Percentiles rank a stretch among this genome's conserved stretches.
These are phyloP conservation scores for Siniperca chuatsi DNA, from an alignment of 2,113 vertebrate species.

Conservation along the genomic window DNA sequence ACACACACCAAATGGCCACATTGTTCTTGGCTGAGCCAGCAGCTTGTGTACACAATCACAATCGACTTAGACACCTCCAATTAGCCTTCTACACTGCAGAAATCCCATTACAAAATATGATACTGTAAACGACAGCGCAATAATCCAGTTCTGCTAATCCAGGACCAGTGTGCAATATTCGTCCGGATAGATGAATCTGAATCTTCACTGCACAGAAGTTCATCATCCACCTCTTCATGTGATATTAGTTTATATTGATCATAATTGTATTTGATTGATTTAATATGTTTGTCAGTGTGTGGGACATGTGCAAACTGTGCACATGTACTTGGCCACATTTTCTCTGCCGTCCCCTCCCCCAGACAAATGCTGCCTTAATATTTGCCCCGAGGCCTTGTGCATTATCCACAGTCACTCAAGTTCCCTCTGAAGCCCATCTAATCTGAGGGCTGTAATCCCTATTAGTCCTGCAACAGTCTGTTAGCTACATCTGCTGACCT, in stretches of 20 bases:
- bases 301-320: neutral
- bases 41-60: conserved; percentile 55
- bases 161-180: conserved; percentile 15
- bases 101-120: conserved; percentile 79
- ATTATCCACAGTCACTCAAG: conserved; percentile 73
- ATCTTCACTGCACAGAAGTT: neutral
- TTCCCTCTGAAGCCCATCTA: conserved; percentile 78
- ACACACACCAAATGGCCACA: conserved; percentile 30
- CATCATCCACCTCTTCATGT: neutral
- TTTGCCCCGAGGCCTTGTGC: conserved; percentile 52
- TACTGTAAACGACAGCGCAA: conserved; percentile 65
- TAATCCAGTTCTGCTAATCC: conserved; percentile 76
- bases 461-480: conserved; percentile 82
- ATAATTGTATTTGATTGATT: neutral
- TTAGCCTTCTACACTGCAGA: conserved; percentile 57
- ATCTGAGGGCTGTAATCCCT: conserved; percentile 83
- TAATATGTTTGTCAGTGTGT: neutral
- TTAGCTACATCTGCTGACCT: conserved; percentile 82
- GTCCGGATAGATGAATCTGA: conserved; percentile 21
- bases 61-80: conserved; percentile 70
- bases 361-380: conserved; percentile 53
- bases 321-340: conserved; percentile 13
- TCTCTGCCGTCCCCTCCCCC: conserved; percentile 15
- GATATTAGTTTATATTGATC: neutral
- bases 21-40: conserved; percentile 64